A percentile compares a stretch with the other conserved stretches of the same genome.
Evolutionary conservation across 92 coral and sea anemone species (phyloP).

Genomic region (Palythoa grandiflora): DNA sequence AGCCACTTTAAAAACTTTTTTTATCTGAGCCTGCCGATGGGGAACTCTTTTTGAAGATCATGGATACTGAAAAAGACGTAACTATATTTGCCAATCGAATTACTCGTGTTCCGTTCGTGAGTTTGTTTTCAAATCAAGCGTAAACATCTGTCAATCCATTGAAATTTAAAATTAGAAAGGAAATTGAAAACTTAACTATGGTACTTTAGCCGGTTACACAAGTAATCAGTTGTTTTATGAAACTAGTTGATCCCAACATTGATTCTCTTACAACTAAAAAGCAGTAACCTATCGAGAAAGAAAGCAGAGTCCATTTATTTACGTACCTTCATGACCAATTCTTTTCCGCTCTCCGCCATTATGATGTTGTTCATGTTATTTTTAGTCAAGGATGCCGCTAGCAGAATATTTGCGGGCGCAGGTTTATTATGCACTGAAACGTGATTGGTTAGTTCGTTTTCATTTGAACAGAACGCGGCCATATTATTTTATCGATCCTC

Average conservation of each 20-base stretch:
- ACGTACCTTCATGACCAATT: constrained; percentile 41
- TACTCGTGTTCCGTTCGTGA: too few relatives aligned
- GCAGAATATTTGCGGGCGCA: constrained; percentile 23
- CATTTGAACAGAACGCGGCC: constrained; percentile 43
- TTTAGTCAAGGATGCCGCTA: constrained; percentile 8
- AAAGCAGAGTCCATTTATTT: background rate
- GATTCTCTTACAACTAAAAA: background rate
- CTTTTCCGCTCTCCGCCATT: constrained; percentile 50
- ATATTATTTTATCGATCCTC: background rate
- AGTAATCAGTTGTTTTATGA: background rate
- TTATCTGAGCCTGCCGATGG: background rate
- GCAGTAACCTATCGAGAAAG: background rate
- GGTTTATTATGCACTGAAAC: background rate
- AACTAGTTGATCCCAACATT: background rate
- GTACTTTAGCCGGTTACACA: background rate
- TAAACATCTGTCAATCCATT: constrained; percentile 14
- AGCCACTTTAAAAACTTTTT: background rate
- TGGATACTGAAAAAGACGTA: background rate
- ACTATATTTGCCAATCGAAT: too few relatives aligned
- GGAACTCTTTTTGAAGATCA: background rate
- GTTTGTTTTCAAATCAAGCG: background rate
- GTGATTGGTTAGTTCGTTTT: constrained; percentile 24
- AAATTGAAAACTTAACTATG: background rate
- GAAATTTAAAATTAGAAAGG: too few relatives aligned
- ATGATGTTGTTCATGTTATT: background rate